Conservation (phyloP, 1,140 invertebrate species). For the Zaprionus capensis region DNA sequence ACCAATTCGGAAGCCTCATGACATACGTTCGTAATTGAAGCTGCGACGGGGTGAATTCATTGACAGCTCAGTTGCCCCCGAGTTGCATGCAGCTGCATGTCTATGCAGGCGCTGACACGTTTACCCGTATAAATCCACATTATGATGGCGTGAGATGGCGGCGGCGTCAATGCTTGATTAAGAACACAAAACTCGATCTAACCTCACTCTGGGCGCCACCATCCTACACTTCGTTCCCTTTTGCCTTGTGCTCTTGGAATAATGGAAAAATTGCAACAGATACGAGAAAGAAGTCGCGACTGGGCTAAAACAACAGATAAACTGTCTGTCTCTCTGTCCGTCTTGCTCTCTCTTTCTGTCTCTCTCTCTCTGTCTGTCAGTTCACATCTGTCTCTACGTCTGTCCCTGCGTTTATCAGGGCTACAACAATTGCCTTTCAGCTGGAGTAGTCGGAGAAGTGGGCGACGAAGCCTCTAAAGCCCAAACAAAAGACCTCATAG, state of each 20-base stretch:
- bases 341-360: not conserved
- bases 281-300: constrained; percentile 35
- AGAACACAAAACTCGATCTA: constrained; percentile 22
- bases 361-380: not conserved
- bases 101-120: constrained; percentile 34
- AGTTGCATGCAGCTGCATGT: not conserved
- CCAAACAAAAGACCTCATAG: constrained; percentile 46
- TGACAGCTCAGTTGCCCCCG: not conserved
- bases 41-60: not conserved
- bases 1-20: not conserved
- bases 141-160: not conserved
- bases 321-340: not conserved
- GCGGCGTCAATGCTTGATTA: constrained; percentile 54
- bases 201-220: not conserved
- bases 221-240: not conserved
- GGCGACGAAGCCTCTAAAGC: constrained; percentile 18
- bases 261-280: constrained; percentile 73
- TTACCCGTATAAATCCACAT: not conserved
- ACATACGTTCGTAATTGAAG: constrained; percentile 6
- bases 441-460: constrained; percentile 48
- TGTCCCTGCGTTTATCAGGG: constrained; percentile 3
- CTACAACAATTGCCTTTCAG: constrained; percentile 49
- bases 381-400: not conserved
- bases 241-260: constrained; percentile 31
- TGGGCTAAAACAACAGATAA: constrained; percentile 48